Percentiles rank a stretch among this genome's conserved stretches.
These are phyloP conservation scores for Silurus aristotelis DNA, from an alignment of 2,797 vertebrate species.

Conservation along the genomic window DNA sequence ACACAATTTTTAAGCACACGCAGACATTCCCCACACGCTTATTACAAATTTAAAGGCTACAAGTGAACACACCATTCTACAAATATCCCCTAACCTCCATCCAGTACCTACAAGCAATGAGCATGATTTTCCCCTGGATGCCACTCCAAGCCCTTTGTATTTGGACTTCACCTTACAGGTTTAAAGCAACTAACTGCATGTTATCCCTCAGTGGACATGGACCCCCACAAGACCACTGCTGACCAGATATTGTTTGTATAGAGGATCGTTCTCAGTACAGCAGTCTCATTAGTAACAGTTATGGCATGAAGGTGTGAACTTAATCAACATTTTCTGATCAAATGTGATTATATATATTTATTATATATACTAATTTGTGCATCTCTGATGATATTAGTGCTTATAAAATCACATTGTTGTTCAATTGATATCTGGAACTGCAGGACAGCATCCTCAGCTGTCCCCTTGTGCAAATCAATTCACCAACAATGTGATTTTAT, in stretches of 20 bases:
- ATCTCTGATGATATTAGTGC: too few relatives aligned
- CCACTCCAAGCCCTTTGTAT: neutral
- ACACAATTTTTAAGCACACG: neutral
- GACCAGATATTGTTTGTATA: neutral
- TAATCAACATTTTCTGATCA: neutral
- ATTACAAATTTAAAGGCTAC: slow-evolving; percentile 65
- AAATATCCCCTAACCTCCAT: slow-evolving; percentile 63
- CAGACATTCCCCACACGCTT: neutral
- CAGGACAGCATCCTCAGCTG: neutral
- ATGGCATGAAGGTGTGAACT: neutral
- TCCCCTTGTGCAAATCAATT: neutral
- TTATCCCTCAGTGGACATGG: neutral
- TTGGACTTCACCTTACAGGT: too few relatives aligned
- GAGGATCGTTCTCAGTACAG: neutral
- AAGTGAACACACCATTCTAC: slow-evolving; percentile 61
- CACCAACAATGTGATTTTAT: neutral
- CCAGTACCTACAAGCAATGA: slow-evolving; percentile 58
- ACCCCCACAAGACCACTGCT: neutral
- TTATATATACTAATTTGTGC: too few relatives aligned
- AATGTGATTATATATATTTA: neutral
- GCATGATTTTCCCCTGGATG: slow-evolving; percentile 57
- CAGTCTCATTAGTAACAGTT: neutral
- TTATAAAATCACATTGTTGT: too few relatives aligned
- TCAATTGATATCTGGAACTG: neutral
- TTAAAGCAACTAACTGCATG: neutral